Evolutionary conservation across 2,113 vertebrate genomes (phyloP).

Genomic region (Oncorhynchus kisutch): DNA sequence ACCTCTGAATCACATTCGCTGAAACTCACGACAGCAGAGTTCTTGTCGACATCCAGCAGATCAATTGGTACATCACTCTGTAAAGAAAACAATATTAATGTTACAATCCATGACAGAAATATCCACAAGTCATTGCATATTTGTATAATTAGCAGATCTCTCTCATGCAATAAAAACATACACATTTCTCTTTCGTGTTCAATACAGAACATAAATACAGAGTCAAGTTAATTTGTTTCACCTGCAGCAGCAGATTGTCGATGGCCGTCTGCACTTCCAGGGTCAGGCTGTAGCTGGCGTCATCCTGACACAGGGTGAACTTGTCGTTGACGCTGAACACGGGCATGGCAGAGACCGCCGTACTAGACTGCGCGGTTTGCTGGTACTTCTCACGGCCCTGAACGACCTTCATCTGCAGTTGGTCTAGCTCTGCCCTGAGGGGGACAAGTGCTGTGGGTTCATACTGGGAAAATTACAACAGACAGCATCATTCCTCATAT

Average conservation of each 20-base stretch:
- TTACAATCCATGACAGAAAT: no score
- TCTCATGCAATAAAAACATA: no score
- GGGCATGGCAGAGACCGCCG: slow-evolving; percentile 84
- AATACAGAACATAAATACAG: not conserved
- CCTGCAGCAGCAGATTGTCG: slow-evolving; percentile 94
- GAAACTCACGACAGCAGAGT: slow-evolving; percentile 97
- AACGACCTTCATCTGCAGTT: slow-evolving; percentile 88
- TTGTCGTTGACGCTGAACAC: slow-evolving; percentile 92
- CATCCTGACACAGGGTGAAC: slow-evolving; percentile 90
- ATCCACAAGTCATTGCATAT: no score
- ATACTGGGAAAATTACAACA: no score
- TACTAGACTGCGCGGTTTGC: slow-evolving; percentile 86
- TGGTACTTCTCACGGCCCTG: slow-evolving; percentile 93
- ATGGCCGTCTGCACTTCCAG: slow-evolving; percentile 96
- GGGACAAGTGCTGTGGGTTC: not conserved
- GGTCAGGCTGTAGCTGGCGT: slow-evolving; percentile 94
- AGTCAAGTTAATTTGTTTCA: slow-evolving; percentile 37
- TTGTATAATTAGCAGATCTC: no score
- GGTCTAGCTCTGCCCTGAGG: slow-evolving; percentile 87
- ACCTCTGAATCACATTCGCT: slow-evolving; percentile 96
- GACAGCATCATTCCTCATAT: no score
- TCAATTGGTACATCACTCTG: slow-evolving; percentile 97
- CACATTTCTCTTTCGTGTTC: no score
- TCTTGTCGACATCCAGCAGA: slow-evolving; percentile 95
- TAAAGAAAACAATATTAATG: not conserved